Evolutionary conservation across 2,888 invertebrate genomes (phyloP).

Genomic region (Pharmacophagus antenor): DNA sequence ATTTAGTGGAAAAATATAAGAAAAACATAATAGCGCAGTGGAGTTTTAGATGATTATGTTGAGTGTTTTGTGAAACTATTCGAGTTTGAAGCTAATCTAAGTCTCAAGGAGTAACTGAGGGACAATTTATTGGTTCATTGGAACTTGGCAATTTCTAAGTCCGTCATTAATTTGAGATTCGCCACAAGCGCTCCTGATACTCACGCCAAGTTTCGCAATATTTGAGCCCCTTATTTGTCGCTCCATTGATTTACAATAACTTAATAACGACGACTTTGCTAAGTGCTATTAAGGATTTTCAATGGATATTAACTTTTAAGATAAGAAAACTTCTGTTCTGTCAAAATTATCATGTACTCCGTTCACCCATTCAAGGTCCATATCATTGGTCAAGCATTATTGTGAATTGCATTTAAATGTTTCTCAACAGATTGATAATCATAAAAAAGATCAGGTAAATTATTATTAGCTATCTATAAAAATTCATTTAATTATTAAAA

Average conservation of each 20-base stretch:
- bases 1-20: no score
- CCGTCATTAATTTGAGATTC: conserved; percentile 61
- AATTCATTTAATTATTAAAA: no score
- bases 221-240: conserved; percentile 60
- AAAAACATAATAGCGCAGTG: no score
- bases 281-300: conserved; percentile 29
- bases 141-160: conserved; percentile 61
- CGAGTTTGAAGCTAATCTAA: conserved; percentile 46
- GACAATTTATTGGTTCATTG: conserved; percentile 59
- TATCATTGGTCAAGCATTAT: background rate
- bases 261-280: conserved; percentile 42
- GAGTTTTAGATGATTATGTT: no score
- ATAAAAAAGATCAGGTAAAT: background rate
- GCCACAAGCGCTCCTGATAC: conserved; percentile 44
- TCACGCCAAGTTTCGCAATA: conserved; percentile 55
- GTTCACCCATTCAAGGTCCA: background rate
- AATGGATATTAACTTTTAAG: conserved; percentile 28
- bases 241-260: conserved; percentile 56
- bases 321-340: conserved; percentile 34
- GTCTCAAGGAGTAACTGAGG: conserved; percentile 37
- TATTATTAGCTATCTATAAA: no score
- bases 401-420: background rate
- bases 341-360: conserved; percentile 29
- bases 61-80: conserved; percentile 33
- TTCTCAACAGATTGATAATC: background rate